Evolutionary conservation across 2,797 vertebrate genomes (phyloP).

Genomic region (Halcyon smyrnensis): DNA sequence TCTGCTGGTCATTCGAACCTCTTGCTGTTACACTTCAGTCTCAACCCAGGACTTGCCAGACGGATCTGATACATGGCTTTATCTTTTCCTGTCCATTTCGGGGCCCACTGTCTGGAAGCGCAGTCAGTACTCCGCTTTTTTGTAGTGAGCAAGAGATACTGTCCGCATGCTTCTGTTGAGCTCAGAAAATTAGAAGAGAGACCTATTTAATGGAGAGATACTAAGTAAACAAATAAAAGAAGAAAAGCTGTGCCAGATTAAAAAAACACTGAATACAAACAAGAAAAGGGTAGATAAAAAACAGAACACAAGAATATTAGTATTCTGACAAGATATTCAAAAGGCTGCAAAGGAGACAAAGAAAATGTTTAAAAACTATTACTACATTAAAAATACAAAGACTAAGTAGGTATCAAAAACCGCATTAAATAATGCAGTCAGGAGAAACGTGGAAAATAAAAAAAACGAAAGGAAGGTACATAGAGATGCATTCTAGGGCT

Average conservation of each 20-base stretch:
- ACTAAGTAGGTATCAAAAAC: background rate
- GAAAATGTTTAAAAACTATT: background rate
- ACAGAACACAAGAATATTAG: background rate
- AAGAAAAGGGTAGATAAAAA: background rate
- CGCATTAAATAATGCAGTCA: background rate
- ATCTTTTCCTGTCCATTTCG: background rate
- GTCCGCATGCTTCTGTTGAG: background rate
- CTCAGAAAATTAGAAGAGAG: background rate
- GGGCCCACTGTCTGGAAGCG: background rate
- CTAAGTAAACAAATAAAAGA: background rate
- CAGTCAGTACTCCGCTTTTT: background rate
- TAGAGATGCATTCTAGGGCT: background rate
- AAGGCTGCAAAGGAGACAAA: background rate
- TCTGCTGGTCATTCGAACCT: slow-evolving; percentile 5
- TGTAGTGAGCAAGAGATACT: background rate
- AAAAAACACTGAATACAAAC: background rate
- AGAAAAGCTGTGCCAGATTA: background rate
- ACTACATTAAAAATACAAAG: background rate
- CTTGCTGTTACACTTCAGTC: background rate
- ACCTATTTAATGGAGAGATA: background rate
- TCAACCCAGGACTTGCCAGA: background rate
- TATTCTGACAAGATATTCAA: background rate
- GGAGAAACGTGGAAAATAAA: background rate
- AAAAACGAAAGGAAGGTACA: background rate
- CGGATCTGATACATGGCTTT: background rate